Evolutionary conservation across 64 coral and sea anemone genomes (phyloP), one percentile per base, ranked within the genome.

Genomic region (Acropora yongei): DNA sequence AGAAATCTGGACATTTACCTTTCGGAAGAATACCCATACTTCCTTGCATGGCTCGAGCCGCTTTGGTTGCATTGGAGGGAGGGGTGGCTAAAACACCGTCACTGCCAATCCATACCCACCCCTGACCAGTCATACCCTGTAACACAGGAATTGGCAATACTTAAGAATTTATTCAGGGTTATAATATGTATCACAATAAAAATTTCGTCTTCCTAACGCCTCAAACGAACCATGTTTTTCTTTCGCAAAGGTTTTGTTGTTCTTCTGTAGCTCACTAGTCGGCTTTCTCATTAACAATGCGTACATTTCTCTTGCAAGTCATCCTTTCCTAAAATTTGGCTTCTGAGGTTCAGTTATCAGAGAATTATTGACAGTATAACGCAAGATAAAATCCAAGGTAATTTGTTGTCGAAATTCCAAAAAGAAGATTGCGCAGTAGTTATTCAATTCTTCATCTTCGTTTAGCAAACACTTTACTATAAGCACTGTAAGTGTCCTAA

Each of bases 71-170:
- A 78, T 95, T 92, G 51, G 75, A 83, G 3, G 96, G 84, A 1
- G 97, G 76, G 3, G 78, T 87, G 30, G 94, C 89, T 3, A 92
- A 88, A 44, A 99, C 89, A 44, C 92, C 94, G 71, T 94, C 94
- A 45, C 91, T 90, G 5, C 91, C 97, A 61, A 99, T 78, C 97
- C 97, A 99, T 2, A 96, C 97, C 94, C 94, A 99, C 0, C 97
- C 97, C 47, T 99, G 87, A 2, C 97, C 97, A 20, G 94, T 96
- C 97, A 99, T 99, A 17, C 97, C 94, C 96, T 98, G 78, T 9
- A 69, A 57, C 6, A 39, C 41, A 77, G 11, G 7, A 1, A 17
- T 30, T 30, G 30, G 30, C 30, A 30, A 30, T 30, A 30, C 30
- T 30, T 30, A 30, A 30, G 30, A 30, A 30, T 30, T 30, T 30